Percentiles rank a stretch among this genome's conserved stretches.
Conservation (phyloP, 1,140 invertebrate genomes). For the Phocides pigmalion region DNA sequence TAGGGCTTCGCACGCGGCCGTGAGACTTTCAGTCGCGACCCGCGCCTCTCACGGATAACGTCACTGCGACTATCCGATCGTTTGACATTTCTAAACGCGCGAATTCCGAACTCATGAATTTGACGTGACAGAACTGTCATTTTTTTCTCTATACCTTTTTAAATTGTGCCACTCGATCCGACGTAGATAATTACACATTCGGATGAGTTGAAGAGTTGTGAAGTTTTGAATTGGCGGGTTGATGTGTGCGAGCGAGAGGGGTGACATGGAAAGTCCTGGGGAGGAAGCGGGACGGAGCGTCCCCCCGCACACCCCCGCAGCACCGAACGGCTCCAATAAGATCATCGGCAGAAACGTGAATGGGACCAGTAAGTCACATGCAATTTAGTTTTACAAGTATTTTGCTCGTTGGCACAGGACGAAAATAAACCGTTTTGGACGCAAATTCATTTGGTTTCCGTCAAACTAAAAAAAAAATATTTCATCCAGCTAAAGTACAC, state of each 20-base stretch:
- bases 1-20: slow-evolving; percentile 53
- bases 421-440: slow-evolving; percentile 33
- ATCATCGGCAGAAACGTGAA: slow-evolving; percentile 80
- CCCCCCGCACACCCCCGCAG: slow-evolving; percentile 58
- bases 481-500: too few species aligned
- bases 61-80: slow-evolving; percentile 50
- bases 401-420: slow-evolving; percentile 30
- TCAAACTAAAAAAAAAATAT: neutral
- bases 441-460: neutral
- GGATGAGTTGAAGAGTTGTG: slow-evolving; percentile 51
- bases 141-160: slow-evolving; percentile 41
- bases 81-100: slow-evolving; percentile 33
- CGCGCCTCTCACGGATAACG: slow-evolving; percentile 58
- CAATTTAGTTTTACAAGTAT: slow-evolving; percentile 46
- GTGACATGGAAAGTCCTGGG: slow-evolving; percentile 75
- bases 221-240: slow-evolving; percentile 73
- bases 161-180: neutral
- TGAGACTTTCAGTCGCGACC: slow-evolving; percentile 66
- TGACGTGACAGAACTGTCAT: slow-evolving; percentile 32
- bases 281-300: slow-evolving; percentile 75
- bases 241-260: slow-evolving; percentile 79
- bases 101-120: slow-evolving; percentile 34
- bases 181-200: slow-evolving; percentile 2
- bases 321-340: slow-evolving; percentile 77
- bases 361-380: slow-evolving; percentile 78